phyloP scores from a whole-genome alignment of 2,797 vertebrate species.

The Sarcoramphus papa region DNA sequence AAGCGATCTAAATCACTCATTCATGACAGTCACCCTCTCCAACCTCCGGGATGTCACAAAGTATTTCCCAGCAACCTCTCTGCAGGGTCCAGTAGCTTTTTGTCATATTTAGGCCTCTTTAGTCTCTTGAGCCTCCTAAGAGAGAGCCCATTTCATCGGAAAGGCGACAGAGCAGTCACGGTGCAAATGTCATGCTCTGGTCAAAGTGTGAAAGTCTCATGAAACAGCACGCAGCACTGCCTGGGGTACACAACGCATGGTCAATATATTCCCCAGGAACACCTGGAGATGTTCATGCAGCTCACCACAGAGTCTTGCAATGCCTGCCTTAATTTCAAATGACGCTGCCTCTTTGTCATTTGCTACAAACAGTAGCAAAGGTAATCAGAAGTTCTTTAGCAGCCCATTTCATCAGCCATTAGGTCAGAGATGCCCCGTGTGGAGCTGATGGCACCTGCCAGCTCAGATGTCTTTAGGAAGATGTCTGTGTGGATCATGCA shows the following conservation, averaged over 20 bases:
- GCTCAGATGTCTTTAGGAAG: not conserved
- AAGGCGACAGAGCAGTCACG: accelerated
- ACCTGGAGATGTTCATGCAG: not conserved
- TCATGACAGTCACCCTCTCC: not conserved
- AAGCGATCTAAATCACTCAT: no score
- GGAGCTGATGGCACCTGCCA: not conserved
- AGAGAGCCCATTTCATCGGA: not conserved
- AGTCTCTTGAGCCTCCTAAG: not conserved
- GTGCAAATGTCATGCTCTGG: not conserved
- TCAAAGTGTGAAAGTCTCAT: not conserved
- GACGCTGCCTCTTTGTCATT: not conserved
- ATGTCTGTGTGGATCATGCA: not conserved
- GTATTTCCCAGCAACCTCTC: not conserved
- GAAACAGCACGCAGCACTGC: not conserved
- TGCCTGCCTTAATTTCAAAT: not conserved
- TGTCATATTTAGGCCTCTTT: not conserved
- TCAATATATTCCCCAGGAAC: not conserved
- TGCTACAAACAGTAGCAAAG: not conserved
- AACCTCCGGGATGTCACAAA: not conserved
- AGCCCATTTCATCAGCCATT: not conserved
- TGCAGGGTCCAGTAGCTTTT: not conserved
- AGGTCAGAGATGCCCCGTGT: not conserved
- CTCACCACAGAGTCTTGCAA: not conserved
- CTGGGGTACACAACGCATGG: accelerated
- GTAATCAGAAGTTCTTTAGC: not conserved